Evolutionary conservation across 2,797 vertebrate genomes (phyloP), one percentile per base, ranked within the genome.

Genomic region (Falco berigora): DNA sequence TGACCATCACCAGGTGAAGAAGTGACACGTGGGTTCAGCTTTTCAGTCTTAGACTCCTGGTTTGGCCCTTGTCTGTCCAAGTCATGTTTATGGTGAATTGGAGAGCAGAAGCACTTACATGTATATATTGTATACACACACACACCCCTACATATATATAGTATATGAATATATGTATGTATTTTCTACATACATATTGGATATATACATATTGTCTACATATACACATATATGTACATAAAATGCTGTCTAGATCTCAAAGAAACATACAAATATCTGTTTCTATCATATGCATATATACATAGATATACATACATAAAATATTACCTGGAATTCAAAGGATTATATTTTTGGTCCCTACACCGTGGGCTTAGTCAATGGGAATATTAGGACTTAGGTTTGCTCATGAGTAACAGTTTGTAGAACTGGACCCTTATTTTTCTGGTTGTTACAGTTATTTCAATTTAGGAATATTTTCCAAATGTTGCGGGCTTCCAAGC

Each of bases 81-180:
- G 67, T 63, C 10, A 14, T 22, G 21, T 73, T 69, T 77, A 12
- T 28, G 44, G 24, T 63, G 71, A 95, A 81, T 23, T 68, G 73
- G 62, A 90, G 82, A 94, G 91, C 75, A 74, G 86, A 94, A 98
- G 98, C 98, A 98, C 98, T 98, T 98, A 97, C 23, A 40, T 97
- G 94, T 97, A 91, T 93, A 92, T 97, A 92, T 72, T 73, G 38
- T 81, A 30, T 34, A 58, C 40, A 50, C 13, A 74, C 49, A 69
- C 27, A 67, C 6, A 63, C 6, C 14, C 24, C 34, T 17, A 73
- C 15, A 46, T 50, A 62, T 61, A 32, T 72, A 62, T 62, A 49
- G 49, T 42, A 47, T 58, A n/a, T 53, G 55, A 84, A 38, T 71
- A 34, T 22, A 40, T 58, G 55, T 75, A 28, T 76, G 68, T 40